Evolutionary conservation across 2,113 vertebrate species (phyloP).

Genomic region (Delphinus delphis): DNA sequence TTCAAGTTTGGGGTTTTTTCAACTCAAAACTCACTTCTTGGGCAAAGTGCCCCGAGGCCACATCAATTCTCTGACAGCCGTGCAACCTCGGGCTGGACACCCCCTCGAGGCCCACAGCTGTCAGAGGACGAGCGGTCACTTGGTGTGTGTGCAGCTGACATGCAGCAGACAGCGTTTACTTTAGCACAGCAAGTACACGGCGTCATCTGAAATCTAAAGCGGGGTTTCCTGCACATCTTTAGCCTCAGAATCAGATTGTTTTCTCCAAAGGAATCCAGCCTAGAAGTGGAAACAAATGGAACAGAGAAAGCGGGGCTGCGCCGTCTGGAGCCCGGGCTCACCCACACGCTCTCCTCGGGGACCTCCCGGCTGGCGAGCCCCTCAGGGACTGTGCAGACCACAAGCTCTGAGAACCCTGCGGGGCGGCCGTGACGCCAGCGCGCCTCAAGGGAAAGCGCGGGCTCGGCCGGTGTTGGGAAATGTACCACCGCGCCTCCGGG

Average conservation of each 20-base stretch:
- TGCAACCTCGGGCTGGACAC: rapidly evolving
- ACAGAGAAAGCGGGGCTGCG: not conserved
- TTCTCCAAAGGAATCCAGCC: not conserved
- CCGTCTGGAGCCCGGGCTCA: rapidly evolving
- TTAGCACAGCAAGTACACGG: not conserved
- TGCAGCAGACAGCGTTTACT: rapidly evolving
- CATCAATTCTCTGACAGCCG: rapidly evolving
- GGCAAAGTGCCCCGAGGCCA: not conserved
- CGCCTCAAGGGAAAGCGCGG: not conserved
- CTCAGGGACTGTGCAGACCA: rapidly evolving
- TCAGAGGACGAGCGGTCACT: rapidly evolving
- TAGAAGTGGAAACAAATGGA: not conserved
- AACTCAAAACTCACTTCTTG: not conserved
- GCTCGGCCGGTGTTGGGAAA: not conserved
- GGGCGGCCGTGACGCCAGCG: not conserved
- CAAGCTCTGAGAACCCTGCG: not conserved
- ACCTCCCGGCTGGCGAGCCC: not conserved
- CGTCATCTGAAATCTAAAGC: not conserved
- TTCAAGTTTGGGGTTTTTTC: not conserved
- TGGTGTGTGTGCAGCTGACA: rapidly evolving
- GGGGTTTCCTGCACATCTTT: not conserved
- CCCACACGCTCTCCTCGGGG: rapidly evolving
- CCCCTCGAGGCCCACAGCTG: rapidly evolving
- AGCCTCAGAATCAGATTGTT: not conserved
- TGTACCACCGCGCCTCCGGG: too few relatives aligned